Base-by-base conservation (phyloP, 1,140 invertebrate species). In the Drosophila mojavensis region DNA sequence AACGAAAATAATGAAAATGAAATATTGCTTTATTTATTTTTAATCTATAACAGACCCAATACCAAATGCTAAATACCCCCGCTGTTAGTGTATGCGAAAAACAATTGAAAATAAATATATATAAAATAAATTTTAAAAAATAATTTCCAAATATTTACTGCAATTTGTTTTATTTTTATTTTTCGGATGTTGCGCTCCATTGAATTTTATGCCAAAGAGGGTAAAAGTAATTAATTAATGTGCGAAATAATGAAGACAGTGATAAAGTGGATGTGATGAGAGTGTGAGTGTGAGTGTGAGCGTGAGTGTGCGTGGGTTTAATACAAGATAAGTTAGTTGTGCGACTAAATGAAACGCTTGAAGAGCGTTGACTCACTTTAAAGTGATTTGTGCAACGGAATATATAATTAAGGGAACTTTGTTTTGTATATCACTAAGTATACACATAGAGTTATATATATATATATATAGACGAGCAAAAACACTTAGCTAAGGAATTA, bases 161-260 rank as follows among this genome's bases (percentile, higher is more conserved):
- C 2, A 39, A 39, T 39, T 4, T 17, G 0, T 24, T 24, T 24
- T 24, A 24, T 0, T 24, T 24, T 24, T 3, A 39, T 36, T n/a
- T 15, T 47, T 47, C 43, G 43, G 17, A 17, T 47, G 43, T 17
- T 24, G 17, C 4, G 60, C 54, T 59, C 61, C 48, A 65, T 71
- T 71, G 43, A 71, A 58, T 56, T 30, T 28, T 39, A 20, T 9
- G 17, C 3, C 17, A 20, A 48, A 55, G 36, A 36, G 24, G 7
- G 41, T 24, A 33, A 60, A 60, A 48, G 33, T 60, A 65, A 65
- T 71, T 39, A 72, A 68, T 68, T 47, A 61, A 67, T 55, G 56
- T 61, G 64, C 39, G 28, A 41, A 36, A 20, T 39, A 39, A 50
- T 5, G 47, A 11, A 36, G 53, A 59, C 17, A 55, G 36, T 39